Base-by-base conservation (phyloP, 2,888 invertebrate genomes). In the Drosophila mettleri region DNA sequence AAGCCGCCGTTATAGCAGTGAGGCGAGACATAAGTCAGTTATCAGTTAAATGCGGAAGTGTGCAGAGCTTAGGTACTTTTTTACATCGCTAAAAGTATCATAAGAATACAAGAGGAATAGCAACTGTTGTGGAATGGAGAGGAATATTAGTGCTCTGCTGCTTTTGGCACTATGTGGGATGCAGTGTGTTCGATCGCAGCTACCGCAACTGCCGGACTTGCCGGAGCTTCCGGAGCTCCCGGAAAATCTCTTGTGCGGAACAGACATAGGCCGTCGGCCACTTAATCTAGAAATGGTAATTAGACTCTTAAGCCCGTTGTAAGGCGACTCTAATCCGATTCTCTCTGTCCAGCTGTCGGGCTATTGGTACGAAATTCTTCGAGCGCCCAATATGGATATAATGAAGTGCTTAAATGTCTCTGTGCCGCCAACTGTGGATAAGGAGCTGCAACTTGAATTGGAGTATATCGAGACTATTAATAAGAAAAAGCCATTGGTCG, bases 281-380 rank as follows among this genome's bases (percentile, higher is more conserved):
- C 3, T 65, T 8, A 10, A 43, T 8, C 7, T 66, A 29, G 4
- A 33, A 16, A 34, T 29, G 12, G 66, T 66, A 54, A 65, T 16
- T 8, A 16, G 3, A 38, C n/a, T 29, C 43, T 43, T 24, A 3
- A 14, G 8, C 20, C 3, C 1, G 27, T 31, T 53, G 18, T 18
- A 10, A 14, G 27, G 1, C 16, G 3, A 16, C 39, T 16, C 31
- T 31, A 20, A 64, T 9, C 16, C 12, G 14, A 5, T 9, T 9
- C 20, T 16, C 16, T 8, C 1, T 22, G 3, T 3, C 20, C 27
- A 84, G 84, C 52, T 82, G 16, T 27, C 71, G 10, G 84, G 84
- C 12, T 43, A 48, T 12, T 84, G 82, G 84, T 82, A 78, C 53
- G 82, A 84, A 46, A 70, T 62, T 0, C 74, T 46, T 1, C 74